Evolutionary conservation across 2,113 vertebrate species (phyloP).

Genomic region (Cavia aperea): DNA sequence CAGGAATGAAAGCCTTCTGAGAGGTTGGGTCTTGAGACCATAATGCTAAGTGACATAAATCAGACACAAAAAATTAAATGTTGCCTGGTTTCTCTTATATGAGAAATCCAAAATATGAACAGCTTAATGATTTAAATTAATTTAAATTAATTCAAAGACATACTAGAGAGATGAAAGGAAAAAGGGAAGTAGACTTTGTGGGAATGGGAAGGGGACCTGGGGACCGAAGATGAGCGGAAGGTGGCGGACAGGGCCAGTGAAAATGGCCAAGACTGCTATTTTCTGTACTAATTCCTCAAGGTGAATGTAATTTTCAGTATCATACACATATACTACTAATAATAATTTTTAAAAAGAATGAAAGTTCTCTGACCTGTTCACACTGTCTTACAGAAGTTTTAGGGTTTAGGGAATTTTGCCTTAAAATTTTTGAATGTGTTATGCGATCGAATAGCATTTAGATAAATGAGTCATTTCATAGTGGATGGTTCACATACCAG

Average conservation of each 20-base stretch:
- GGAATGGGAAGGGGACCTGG: background rate
- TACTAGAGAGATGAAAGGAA: background rate
- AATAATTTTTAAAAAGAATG: background rate
- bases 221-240: background rate
- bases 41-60: background rate
- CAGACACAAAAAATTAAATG: background rate
- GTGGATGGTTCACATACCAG: background rate
- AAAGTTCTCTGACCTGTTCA: background rate
- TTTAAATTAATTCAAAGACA: background rate
- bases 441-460: conserved; percentile 10
- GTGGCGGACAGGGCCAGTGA: background rate
- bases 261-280: background rate
- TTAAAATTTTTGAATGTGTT: conserved; percentile 25
- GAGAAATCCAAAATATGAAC: background rate
- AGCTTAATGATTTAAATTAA: background rate
- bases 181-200: background rate
- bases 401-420: conserved; percentile 15
- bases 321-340: background rate
- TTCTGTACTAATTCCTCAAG: background rate
- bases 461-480: conserved; percentile 38
- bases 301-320: background rate
- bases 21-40: background rate
- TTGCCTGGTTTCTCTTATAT: background rate
- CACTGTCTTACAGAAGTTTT: background rate
- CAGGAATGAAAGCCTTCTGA: background rate